Percentiles rank a stretch among this genome's conserved stretches.
These are phyloP conservation scores for Steinernema carpocapsae DNA, from an alignment of 2,888 invertebrate species.

Conservation along the genomic window DNA sequence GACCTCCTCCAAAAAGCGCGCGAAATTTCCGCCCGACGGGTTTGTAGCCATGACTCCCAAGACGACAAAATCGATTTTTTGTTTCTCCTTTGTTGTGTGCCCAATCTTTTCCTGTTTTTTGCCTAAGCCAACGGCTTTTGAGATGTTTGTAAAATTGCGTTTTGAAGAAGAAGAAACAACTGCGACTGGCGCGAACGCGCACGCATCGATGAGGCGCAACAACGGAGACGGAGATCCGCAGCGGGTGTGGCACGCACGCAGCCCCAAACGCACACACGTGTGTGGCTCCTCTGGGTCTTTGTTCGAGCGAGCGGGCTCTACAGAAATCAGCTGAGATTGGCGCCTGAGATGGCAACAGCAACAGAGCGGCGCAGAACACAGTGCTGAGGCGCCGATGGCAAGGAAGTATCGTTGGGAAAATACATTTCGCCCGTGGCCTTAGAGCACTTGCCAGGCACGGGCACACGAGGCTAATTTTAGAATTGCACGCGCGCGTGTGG, in stretches of 20 bases:
- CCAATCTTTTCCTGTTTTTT: too few relatives aligned
- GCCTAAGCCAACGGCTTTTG: too few relatives aligned
- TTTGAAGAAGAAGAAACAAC: too few relatives aligned
- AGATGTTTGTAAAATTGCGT: too few relatives aligned
- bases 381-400: neutral
- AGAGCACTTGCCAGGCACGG: neutral
- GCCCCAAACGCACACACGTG: too few relatives aligned
- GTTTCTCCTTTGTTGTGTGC: neutral
- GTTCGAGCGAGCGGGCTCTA: neutral
- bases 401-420: too few relatives aligned
- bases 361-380: neutral
- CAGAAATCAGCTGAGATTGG: neutral
- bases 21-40: neutral
- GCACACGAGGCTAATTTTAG: slow-evolving; percentile 15
- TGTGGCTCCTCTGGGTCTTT: too few relatives aligned
- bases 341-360: neutral
- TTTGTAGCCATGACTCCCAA: neutral
- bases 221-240: too few relatives aligned
- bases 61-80: slow-evolving; percentile 18
- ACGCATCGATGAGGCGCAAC: too few relatives aligned
- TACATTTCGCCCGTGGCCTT: slow-evolving; percentile 26
- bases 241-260: too few relatives aligned
- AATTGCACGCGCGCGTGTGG: slow-evolving; percentile 16
- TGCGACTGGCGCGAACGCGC: too few relatives aligned
- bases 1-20: slow-evolving; percentile 3